Conservation (phyloP, 2,113 vertebrate genomes). For the Prolemur simus region DNA sequence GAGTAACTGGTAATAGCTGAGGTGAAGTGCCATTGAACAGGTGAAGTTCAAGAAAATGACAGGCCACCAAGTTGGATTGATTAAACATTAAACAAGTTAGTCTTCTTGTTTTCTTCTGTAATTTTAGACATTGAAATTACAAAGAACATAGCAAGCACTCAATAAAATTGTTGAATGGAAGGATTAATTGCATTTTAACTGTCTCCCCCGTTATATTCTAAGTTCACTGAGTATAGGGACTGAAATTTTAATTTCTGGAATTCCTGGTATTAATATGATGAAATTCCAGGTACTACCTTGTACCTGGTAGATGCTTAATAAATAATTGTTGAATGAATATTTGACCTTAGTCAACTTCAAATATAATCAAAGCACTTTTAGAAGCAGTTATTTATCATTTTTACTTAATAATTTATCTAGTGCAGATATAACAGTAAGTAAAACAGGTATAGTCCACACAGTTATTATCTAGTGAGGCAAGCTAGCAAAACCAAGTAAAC, state of each 20-base stretch:
- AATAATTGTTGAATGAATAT: not conserved
- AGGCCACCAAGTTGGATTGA: not conserved
- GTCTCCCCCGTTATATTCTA: not conserved
- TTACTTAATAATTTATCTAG: not conserved
- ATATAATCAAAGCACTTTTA: not conserved
- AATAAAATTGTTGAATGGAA: not conserved
- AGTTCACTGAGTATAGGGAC: not conserved
- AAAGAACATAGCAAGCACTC: not conserved
- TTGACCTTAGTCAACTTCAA: not conserved
- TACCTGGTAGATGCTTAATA: not conserved
- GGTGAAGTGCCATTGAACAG: not conserved
- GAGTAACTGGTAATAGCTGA: not conserved
- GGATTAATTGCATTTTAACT: not conserved
- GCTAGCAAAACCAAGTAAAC: not conserved
- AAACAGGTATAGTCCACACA: not conserved
- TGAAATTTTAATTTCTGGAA: conserved; percentile 47
- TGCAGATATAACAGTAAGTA: not conserved
- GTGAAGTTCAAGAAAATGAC: not conserved
- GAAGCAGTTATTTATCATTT: not conserved
- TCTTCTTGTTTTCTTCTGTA: too few species aligned
- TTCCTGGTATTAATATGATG: not conserved
- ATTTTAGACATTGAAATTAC: not conserved
- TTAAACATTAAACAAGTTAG: not conserved
- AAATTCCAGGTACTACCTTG: not conserved
- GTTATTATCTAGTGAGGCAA: not conserved